phyloP scores from a whole-genome alignment of 2,113 vertebrate genomes.

The Haemorhous mexicanus region DNA sequence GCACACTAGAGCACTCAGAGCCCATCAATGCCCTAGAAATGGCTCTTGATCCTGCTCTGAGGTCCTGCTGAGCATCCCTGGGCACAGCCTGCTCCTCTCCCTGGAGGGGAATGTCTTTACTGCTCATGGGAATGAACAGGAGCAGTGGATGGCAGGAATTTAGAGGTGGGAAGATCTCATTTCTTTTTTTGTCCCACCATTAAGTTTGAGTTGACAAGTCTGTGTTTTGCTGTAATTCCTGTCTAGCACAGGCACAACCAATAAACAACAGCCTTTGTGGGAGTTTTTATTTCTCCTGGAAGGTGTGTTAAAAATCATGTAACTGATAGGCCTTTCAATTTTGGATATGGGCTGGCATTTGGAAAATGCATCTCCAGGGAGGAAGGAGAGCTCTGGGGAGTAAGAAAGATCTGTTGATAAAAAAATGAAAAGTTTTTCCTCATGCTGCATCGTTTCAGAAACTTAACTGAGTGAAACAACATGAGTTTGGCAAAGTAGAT shows the following conservation, averaged over 20 bases:
- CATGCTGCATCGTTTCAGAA: rapidly evolving
- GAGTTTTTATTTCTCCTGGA: not conserved
- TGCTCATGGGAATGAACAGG: not conserved
- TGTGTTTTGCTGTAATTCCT: not conserved
- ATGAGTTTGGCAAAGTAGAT: not conserved
- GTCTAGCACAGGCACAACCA: not conserved
- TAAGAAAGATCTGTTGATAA: not conserved
- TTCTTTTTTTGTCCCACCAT: rapidly evolving
- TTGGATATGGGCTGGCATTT: not conserved
- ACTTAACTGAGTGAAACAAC: not conserved
- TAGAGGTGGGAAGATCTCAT: not conserved
- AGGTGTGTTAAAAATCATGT: not conserved
- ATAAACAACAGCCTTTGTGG: not conserved
- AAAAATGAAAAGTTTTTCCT: not conserved
- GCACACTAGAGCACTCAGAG: rapidly evolving
- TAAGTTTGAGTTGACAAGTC: not conserved
- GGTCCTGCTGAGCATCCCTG: not conserved
- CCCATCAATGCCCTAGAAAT: rapidly evolving
- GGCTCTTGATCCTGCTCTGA: not conserved
- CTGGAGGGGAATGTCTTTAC: not conserved
- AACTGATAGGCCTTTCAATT: not conserved
- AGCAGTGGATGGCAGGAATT: not conserved
- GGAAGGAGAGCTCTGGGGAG: not conserved
- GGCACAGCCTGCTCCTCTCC: not conserved
- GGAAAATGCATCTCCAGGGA: not conserved